Evolutionary conservation across 2,113 vertebrate genomes (phyloP), one percentile per base, ranked within the genome.

Genomic region (Rana temporaria): DNA sequence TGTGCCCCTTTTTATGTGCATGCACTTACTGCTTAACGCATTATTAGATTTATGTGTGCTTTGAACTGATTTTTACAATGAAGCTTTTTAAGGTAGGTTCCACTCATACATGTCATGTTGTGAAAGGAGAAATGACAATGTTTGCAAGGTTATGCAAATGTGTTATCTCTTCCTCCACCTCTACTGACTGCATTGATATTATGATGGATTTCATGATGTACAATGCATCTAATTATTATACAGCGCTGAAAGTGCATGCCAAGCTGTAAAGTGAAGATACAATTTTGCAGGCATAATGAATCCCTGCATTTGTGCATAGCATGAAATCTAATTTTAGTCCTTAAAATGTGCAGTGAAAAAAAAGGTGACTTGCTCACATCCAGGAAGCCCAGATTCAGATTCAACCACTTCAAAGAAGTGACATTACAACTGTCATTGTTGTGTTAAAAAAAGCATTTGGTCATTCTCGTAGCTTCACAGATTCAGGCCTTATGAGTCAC

Each of bases 281-380:
- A 34, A 42, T 60, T 75, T 75, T 62, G 14, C 2, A 60, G 72
- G 30, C 72, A 74, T 32, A 74, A 74, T 34, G 71, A 74, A 74
- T 60, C 32, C 71, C 59, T 74, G 71, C 56, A 74, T 59, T 59
- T 59, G 18, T 18, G 19, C 60, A 62, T 22, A 38, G 72, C 56
- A 60, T 75, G 32, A 24, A 75, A 75, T 75, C 72, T 75, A 62
- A 75, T 75, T 75, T 75, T 75, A 75, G 72, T 26, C 32, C 17
- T 42, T 38, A 14, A 75, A 75, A 75, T 15, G 12, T 60, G 38
- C 57, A 62, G 12, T 22, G 32, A 75, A 75, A 74, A 42, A 34
- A 48, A 75, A 75, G 42, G 57, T 75, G 32, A 75, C n/a, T 75
- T 74, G 55, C 55, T 75, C 72, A 57, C 30, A 75, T 75, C 38